Conservation (phyloP, 2,797 vertebrate species). For the Pogonophryne albipinna region DNA sequence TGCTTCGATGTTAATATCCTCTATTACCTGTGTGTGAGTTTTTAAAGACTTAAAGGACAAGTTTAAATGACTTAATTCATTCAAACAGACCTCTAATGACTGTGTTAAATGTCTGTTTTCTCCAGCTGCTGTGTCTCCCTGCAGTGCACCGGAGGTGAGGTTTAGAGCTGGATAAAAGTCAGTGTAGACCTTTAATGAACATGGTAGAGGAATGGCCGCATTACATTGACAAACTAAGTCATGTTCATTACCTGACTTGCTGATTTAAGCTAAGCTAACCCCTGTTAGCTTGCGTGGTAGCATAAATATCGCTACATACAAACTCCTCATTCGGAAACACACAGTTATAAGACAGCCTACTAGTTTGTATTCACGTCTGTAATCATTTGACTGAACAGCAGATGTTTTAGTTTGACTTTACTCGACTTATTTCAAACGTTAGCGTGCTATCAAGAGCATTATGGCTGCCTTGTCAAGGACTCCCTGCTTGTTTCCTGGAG, state of each 20-base stretch:
- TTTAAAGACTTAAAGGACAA: too few relatives aligned
- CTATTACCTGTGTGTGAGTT: background rate
- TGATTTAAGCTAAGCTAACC: background rate
- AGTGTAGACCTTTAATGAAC: background rate
- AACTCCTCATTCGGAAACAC: background rate
- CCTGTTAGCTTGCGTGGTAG: background rate
- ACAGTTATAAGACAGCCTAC: background rate
- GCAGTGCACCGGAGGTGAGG: background rate
- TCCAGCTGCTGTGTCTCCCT: background rate
- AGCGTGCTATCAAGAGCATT: background rate
- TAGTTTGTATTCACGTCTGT: background rate
- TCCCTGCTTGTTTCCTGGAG: slow-evolving; percentile 16
- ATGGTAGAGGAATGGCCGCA: too few relatives aligned
- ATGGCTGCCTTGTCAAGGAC: slow-evolving; percentile 49
- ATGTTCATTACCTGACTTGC: background rate
- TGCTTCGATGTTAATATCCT: background rate
- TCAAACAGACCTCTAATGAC: background rate
- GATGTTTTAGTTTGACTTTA: background rate
- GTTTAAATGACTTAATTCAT: background rate
- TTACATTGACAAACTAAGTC: background rate
- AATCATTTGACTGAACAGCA: accelerated
- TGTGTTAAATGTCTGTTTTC: background rate
- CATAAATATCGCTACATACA: background rate
- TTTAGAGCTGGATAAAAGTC: background rate
- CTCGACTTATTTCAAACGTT: background rate